phyloP scores from a whole-genome alignment of 2,113 vertebrate species.

The Phylloscopus whistleri region DNA sequence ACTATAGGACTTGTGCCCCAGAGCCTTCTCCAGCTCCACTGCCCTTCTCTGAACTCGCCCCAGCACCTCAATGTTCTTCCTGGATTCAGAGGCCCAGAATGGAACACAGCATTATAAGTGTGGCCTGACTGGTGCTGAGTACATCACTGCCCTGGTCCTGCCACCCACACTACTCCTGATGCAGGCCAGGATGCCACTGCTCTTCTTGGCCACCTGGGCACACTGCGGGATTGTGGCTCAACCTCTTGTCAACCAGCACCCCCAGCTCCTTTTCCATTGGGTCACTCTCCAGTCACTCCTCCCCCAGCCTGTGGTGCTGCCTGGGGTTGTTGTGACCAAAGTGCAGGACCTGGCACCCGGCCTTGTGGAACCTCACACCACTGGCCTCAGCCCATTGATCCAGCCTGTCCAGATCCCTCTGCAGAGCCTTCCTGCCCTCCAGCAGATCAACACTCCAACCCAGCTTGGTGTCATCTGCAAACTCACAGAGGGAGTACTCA shows the following conservation, averaged over 20 bases:
- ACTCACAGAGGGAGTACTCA: background rate
- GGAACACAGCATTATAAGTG: rapidly evolving
- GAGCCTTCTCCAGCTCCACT: background rate
- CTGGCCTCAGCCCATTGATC: background rate
- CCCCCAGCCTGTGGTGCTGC: too few species aligned
- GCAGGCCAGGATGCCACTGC: background rate
- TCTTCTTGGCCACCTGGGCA: background rate
- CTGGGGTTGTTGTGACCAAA: background rate
- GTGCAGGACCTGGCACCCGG: rapidly evolving
- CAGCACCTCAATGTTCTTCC: background rate
- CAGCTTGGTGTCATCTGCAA: background rate
- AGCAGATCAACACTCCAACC: background rate
- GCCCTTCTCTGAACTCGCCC: background rate
- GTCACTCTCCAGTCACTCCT: background rate
- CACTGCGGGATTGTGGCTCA: background rate
- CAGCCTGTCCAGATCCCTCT: background rate
- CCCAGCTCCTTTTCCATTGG: rapidly evolving
- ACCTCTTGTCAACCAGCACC: background rate
- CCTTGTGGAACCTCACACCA: too few species aligned
- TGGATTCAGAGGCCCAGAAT: background rate
- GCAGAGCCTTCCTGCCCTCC: background rate
- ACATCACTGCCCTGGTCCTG: background rate
- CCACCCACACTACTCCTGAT: background rate
- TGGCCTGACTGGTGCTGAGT: background rate
- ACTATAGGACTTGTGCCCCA: background rate